phyloP scores from a whole-genome alignment of 2,113 vertebrate genomes.

The Dicentrarchus labrax region DNA sequence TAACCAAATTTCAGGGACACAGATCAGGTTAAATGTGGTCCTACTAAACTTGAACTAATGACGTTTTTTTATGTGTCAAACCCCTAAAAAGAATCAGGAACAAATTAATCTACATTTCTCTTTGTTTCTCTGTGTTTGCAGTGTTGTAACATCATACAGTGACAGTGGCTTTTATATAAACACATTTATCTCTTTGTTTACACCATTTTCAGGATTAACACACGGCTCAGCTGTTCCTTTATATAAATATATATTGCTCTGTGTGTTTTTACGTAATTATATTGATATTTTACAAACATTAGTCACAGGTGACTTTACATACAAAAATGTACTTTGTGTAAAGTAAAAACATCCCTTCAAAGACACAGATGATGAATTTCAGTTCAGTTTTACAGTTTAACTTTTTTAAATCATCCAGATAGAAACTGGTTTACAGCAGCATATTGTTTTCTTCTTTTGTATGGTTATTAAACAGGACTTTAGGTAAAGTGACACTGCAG shows the following conservation, averaged over 20 bases:
- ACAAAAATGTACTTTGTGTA: constrained; percentile 13
- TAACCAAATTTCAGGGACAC: no score
- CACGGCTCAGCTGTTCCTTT: constrained; percentile 8
- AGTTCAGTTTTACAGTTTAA: not conserved
- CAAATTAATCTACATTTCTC: not conserved
- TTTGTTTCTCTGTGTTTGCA: no score
- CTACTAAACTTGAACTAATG: not conserved
- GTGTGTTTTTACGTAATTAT: not conserved
- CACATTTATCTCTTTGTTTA: not conserved
- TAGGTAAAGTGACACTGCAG: not conserved
- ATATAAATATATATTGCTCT: constrained; percentile 39
- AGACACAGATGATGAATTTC: not conserved
- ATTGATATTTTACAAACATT: not conserved
- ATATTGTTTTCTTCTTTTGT: constrained; percentile 4
- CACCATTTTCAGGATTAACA: not conserved
- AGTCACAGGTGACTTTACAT: constrained; percentile 5
- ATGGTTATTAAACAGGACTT: not conserved
- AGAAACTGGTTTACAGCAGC: not conserved
- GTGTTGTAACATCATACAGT: not conserved
- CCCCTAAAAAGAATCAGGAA: not conserved
- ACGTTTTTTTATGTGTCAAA: not conserved
- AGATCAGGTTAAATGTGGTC: not conserved
- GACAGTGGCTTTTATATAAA: not conserved
- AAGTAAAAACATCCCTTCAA: constrained; percentile 7
- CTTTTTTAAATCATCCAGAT: not conserved